A percentile compares a stretch with the other conserved stretches of the same genome.
Evolutionary conservation across 2,797 vertebrate species (phyloP).

Genomic region (Chromis chromis): DNA sequence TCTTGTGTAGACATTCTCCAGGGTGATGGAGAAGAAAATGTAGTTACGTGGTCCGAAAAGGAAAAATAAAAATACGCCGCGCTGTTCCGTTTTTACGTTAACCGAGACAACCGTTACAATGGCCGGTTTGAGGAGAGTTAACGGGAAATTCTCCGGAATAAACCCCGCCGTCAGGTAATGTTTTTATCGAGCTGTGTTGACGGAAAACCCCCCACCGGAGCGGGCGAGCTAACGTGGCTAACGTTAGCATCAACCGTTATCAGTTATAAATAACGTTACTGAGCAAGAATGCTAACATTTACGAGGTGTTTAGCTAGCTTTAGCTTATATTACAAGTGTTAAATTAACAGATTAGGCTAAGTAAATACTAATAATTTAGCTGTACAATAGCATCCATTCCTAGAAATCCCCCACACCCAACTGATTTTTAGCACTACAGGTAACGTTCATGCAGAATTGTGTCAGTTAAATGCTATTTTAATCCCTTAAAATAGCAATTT

Average conservation of each 20-base stretch:
- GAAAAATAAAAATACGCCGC: not conserved
- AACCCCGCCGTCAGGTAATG: conserved; percentile 84
- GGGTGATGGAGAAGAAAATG: conserved; percentile 75
- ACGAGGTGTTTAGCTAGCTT: too few species aligned
- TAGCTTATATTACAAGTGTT: not conserved
- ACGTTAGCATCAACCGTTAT: conserved; percentile 32
- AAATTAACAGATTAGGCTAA: not conserved
- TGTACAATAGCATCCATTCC: too few species aligned
- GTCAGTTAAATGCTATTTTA: too few species aligned
- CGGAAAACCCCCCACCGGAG: conserved; percentile 6
- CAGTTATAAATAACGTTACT: not conserved
- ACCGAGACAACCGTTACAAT: conserved; percentile 53
- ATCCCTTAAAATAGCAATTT: too few species aligned
- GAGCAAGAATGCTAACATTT: not conserved
- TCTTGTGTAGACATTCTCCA: conserved; percentile 72
- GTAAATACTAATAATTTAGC: not conserved
- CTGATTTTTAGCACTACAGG: not conserved
- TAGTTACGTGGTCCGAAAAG: conserved; percentile 43
- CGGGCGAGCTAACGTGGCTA: conserved; percentile 63
- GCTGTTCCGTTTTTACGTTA: conserved; percentile 1
- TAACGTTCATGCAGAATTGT: not conserved
- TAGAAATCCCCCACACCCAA: not conserved
- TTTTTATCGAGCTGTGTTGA: conserved; percentile 9
- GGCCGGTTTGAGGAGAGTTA: conserved; percentile 77
- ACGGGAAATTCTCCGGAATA: conserved; percentile 75